phyloP scores from a whole-genome alignment of 2,797 vertebrate species.

The Valencia hispanica region DNA sequence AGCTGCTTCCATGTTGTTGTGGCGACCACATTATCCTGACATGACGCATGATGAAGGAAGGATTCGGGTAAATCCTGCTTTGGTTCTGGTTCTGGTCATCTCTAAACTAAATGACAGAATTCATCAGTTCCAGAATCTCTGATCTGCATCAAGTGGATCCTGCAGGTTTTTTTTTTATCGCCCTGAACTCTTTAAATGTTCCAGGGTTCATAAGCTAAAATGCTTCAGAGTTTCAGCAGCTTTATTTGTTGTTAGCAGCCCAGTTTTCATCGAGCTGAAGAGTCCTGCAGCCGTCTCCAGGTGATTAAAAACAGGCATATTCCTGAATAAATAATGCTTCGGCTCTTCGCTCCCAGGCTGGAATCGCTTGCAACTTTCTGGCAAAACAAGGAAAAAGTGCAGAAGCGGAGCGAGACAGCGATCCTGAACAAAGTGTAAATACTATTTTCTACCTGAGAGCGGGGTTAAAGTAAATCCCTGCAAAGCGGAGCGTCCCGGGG shows the following conservation, averaged over 20 bases:
- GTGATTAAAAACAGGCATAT: slow-evolving; percentile 50
- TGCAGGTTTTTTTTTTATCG: not conserved
- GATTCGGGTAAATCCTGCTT: no score
- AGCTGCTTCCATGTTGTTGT: no score
- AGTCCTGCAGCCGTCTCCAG: slow-evolving; percentile 54
- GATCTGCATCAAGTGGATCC: not conserved
- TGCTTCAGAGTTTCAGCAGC: slow-evolving; percentile 10
- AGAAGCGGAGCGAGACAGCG: slow-evolving; percentile 23
- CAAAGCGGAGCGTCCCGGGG: slow-evolving; percentile 61
- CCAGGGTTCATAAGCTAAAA: not conserved
- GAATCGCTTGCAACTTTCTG: slow-evolving; percentile 49
- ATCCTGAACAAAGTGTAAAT: slow-evolving; percentile 52
- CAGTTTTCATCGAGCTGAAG: slow-evolving; percentile 29
- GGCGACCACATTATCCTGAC: no score
- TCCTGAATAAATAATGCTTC: slow-evolving; percentile 65
- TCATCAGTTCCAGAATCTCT: no score
- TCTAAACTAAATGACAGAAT: no score
- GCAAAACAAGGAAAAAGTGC: slow-evolving; percentile 44
- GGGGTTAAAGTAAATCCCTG: slow-evolving; percentile 56
- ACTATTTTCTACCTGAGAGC: slow-evolving; percentile 54
- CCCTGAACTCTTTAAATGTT: no score
- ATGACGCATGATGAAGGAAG: no score
- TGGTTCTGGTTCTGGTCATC: no score
- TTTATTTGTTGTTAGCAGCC: slow-evolving; percentile 32
- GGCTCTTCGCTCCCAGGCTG: slow-evolving; percentile 38